These are phyloP conservation scores for Anarhynchus alexandrinus DNA, from an alignment of 2,113 vertebrate species.

Conservation along the genomic window DNA sequence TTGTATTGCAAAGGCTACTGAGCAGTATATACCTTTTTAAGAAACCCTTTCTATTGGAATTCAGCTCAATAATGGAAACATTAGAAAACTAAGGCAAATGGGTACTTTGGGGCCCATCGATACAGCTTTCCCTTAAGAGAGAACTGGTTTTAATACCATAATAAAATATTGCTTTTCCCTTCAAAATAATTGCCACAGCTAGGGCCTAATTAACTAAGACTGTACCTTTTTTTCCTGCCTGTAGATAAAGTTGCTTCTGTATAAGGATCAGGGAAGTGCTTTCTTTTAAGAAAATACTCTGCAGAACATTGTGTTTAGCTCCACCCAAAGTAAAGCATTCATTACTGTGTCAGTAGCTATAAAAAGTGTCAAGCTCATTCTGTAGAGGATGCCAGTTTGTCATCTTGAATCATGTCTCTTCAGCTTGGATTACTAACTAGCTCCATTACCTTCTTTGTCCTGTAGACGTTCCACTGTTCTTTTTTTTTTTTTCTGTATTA, in stretches of 20 bases:
- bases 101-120: background rate
- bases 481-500: background rate
- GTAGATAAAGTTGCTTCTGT: background rate
- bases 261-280: background rate
- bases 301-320: background rate
- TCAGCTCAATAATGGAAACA: background rate
- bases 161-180: background rate
- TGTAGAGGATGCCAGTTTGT: conserved; percentile 37
- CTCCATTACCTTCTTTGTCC: conserved; percentile 16
- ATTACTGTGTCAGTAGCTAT: conserved; percentile 56
- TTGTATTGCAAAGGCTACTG: background rate
- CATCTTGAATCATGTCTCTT: conserved; percentile 45
- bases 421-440: conserved; percentile 31
- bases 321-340: background rate
- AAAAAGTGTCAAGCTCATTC: conserved; percentile 51
- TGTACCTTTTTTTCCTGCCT: background rate
- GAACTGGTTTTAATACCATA: background rate
- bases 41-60: background rate
- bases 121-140: background rate
- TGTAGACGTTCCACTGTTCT: background rate
- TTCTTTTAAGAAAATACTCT: background rate
- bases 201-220: background rate
- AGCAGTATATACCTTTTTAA: background rate
- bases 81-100: background rate
- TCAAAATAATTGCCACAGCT: background rate